Base-by-base conservation (phyloP, 2,113 vertebrate genomes). In the Apus apus region DNA sequence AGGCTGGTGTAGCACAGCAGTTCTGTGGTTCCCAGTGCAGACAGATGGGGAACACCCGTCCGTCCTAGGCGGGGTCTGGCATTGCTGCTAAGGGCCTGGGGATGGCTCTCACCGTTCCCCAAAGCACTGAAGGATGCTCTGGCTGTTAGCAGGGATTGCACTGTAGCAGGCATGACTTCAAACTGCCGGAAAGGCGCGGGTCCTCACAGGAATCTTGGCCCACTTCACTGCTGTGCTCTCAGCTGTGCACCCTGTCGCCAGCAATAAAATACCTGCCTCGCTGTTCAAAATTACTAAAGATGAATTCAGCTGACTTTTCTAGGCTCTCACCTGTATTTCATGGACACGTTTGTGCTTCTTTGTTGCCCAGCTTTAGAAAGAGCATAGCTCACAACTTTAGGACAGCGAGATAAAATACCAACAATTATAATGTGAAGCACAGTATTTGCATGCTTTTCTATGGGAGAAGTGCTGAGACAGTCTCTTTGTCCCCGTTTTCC, bases 161-260 rank as follows among this genome's bases (percentile, higher is more conserved):
- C 46, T 68, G 34, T 6, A 2, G 51, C 73, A 93, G 93, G 50
- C 34, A 36, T 19, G 56, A 57, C 74, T 93, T 72, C 92, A 91
- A 76, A 71, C 78, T 91, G 50, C 66, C 3, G 12, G 78, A 93
- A 78, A 93, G 50, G 18, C 71, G 72, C 6, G 1, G 73, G 70
- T 88, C 77, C 85, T 91, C 1, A 4, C 38, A 87, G 87, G 85
- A 94, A 85, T 94, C 85, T 87, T 93, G 85, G 66, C 90, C 70
- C 4, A 3, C 70, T 75, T 87, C 1, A 7, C 80, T 81, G 48
- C 84, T 78, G 57, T 0, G 1, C 76, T 91, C 66, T 84, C 93
- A 94, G 70, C 87, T 91, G 73, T 68, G 66, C 62, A 34, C 12
- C 9, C 43, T 57, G 34, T 57, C 36, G 85, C 27, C 21, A 46